phyloP scores from a whole-genome alignment of 1,140 invertebrate genomes.

The Brachionus koreanus region DNA sequence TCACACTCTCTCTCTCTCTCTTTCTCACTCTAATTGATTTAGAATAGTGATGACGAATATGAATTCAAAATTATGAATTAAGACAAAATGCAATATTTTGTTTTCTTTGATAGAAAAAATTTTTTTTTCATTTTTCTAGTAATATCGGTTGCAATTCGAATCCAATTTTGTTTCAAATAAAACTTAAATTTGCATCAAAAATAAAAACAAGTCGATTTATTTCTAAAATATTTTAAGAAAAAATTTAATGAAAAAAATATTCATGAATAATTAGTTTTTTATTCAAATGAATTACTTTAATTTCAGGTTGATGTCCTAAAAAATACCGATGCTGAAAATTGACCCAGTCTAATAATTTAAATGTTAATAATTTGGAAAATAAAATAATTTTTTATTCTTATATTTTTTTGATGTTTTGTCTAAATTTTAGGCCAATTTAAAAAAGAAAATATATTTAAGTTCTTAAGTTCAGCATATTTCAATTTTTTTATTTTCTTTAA shows the following conservation, averaged over 20 bases:
- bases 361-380: no score
- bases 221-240: no score
- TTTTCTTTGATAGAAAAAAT: background rate
- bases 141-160: background rate
- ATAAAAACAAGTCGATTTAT: background rate
- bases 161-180: background rate
- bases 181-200: background rate
- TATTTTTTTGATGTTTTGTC: no score
- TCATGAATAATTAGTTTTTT: no score
- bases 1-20: no score
- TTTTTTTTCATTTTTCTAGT: background rate
- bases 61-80: background rate
- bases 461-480: background rate
- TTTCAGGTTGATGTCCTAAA: background rate
- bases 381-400: no score
- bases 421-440: no score
- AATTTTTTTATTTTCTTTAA: background rate
- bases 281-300: background rate
- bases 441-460: no score
- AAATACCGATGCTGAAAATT: background rate
- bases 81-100: background rate
- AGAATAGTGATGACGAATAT: slow-evolving; percentile 7
- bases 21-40: background rate
- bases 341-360: no score
- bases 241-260: no score